phyloP scores from a whole-genome alignment of 2,113 vertebrate genomes.

The Glareola pratincola region DNA sequence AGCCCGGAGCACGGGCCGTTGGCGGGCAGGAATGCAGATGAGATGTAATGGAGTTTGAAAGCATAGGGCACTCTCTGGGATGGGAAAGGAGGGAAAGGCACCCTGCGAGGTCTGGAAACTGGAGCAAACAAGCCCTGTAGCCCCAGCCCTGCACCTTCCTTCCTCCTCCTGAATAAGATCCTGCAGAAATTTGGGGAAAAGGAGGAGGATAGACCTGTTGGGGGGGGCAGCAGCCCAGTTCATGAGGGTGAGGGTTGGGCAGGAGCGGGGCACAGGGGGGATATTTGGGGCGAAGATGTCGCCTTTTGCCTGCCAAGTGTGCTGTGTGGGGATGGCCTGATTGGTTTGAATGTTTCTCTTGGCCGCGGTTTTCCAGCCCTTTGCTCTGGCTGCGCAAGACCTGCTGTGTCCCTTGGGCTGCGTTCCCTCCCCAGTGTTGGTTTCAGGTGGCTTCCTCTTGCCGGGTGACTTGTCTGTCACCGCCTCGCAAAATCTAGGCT shows the following conservation, averaged over 20 bases:
- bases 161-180: background rate
- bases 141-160: background rate
- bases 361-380: background rate
- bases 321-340: background rate
- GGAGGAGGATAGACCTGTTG: background rate
- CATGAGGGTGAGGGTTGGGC: background rate
- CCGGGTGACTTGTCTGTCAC: background rate
- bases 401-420: background rate
- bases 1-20: background rate
- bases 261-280: background rate
- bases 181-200: background rate
- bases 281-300: background rate
- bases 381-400: background rate
- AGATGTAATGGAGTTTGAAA: slow-evolving; percentile 39
- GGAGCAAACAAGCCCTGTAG: background rate
- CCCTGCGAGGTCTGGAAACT: background rate
- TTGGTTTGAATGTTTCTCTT: background rate
- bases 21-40: slow-evolving; percentile 27
- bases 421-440: background rate
- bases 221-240: background rate
- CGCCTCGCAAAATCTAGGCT: background rate
- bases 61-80: background rate
- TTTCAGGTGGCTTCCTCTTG: background rate
- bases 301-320: background rate
- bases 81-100: background rate